Percentiles rank a stretch among this genome's conserved stretches.
Evolutionary conservation across 2,888 invertebrate species (phyloP).

Genomic region (Ctenicera cuprea): DNA sequence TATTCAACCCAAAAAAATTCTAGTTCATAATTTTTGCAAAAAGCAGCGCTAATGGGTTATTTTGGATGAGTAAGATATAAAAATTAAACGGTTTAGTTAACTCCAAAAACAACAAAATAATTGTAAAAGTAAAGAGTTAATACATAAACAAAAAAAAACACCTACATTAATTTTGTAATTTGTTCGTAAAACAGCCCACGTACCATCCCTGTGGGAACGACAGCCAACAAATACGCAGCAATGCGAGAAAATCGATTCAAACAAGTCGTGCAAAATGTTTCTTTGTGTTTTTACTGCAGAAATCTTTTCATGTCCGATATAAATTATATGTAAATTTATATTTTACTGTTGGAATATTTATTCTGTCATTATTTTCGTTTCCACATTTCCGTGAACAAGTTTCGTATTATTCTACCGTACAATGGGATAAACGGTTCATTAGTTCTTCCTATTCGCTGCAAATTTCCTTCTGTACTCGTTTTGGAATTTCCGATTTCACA

Average conservation of each 20-base stretch:
- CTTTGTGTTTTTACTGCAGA: constrained; percentile 3
- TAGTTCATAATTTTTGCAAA: too few relatives aligned
- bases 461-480: not conserved
- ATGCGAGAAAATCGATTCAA: constrained; percentile 14
- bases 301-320: constrained; percentile 20
- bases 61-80: too few relatives aligned
- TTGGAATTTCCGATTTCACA: constrained; percentile 11
- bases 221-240: constrained; percentile 18
- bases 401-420: constrained; percentile 8
- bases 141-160: too few relatives aligned
- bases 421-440: constrained; percentile 29
- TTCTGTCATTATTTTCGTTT: constrained; percentile 16
- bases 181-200: too few relatives aligned
- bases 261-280: not conserved
- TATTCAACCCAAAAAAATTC: too few relatives aligned
- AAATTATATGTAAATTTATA: constrained; percentile 18
- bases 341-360: constrained; percentile 10
- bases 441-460: constrained; percentile 10
- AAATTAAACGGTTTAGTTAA: too few relatives aligned
- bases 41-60: too few relatives aligned
- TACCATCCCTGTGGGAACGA: not conserved
- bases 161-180: too few relatives aligned
- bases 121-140: too few relatives aligned
- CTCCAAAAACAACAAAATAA: too few relatives aligned
- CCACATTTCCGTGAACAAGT: constrained; percentile 21